A percentile compares a stretch with the other conserved stretches of the same genome.
phyloP scores from a whole-genome alignment of 2,113 vertebrate genomes.

The Epinephelus fuscoguttatus region DNA sequence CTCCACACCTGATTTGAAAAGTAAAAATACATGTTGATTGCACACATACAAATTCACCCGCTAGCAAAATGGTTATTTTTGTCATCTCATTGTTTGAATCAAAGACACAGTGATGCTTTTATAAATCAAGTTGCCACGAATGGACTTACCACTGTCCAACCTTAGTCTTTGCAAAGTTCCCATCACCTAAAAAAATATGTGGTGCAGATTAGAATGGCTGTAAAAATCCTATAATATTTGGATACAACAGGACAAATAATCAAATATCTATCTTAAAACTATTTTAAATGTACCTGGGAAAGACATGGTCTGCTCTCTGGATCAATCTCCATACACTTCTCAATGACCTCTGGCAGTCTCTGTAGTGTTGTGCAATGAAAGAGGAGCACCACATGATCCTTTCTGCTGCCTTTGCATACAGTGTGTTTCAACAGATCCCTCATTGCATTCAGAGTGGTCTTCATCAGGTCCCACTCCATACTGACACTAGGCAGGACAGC shows the following conservation, averaged over 20 bases:
- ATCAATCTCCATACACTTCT: constrained; percentile 90
- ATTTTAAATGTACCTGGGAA: constrained; percentile 71
- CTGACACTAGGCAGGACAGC: constrained; percentile 94
- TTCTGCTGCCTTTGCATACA: constrained; percentile 86
- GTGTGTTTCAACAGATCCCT: constrained; percentile 89
- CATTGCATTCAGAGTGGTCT: constrained; percentile 89
- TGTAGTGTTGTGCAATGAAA: constrained; percentile 90
- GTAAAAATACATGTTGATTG: constrained; percentile 5
- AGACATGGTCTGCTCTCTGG: constrained; percentile 83
- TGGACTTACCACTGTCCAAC: constrained; percentile 77
- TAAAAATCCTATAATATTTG: not conserved
- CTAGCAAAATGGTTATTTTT: no score
- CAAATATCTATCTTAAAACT: not conserved
- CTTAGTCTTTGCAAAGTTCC: constrained; percentile 71
- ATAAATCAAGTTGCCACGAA: not conserved
- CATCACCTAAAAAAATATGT: constrained; percentile 74
- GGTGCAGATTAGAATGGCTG: not conserved
- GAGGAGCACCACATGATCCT: constrained; percentile 89
- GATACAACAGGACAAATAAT: not conserved
- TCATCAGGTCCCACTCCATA: constrained; percentile 92
- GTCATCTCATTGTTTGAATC: not conserved
- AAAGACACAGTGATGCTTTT: no score
- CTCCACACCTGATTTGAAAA: constrained; percentile 33
- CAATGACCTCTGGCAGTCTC: constrained; percentile 91
- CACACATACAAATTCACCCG: not conserved